These are phyloP conservation scores for Aphyosemion australe DNA, from an alignment of 2,113 vertebrate species.

Conservation along the genomic window DNA sequence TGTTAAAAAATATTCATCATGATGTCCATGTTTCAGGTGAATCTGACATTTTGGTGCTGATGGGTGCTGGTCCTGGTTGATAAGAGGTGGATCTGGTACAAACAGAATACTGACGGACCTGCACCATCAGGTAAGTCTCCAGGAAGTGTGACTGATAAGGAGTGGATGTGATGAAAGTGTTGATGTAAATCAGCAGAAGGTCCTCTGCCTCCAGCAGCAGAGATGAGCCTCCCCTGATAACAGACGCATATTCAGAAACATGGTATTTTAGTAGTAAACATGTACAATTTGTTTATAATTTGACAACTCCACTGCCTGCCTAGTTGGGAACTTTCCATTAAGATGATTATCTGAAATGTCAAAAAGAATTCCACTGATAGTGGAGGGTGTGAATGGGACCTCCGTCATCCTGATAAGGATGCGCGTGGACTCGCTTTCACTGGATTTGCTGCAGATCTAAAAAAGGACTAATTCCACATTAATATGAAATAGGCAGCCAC, in stretches of 20 bases:
- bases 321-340: conserved; percentile 66
- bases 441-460: conserved; percentile 71
- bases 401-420: conserved; percentile 72
- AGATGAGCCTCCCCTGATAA: conserved; percentile 33
- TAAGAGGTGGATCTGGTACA: conserved; percentile 59
- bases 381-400: conserved; percentile 72
- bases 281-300: conserved; percentile 70
- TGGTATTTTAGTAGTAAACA: conserved; percentile 75
- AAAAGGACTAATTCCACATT: conserved; percentile 74
- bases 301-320: conserved; percentile 66
- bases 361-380: conserved; percentile 79
- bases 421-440: conserved; percentile 58
- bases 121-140: conserved; percentile 64
- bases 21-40: no score
- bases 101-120: conserved; percentile 72
- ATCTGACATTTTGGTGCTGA: no score
- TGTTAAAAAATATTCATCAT: no score
- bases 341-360: conserved; percentile 81
- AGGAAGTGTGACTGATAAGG: conserved; percentile 69
- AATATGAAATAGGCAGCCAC: conserved; percentile 78
- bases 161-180: conserved; percentile 51
- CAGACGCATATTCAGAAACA: conserved; percentile 67
- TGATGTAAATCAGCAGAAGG: conserved; percentile 26
- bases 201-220: conserved; percentile 30
- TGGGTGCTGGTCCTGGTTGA: conserved; percentile 16